Evolutionary conservation across 2,113 vertebrate genomes (phyloP).

Genomic region (Telmatochromis sp.): DNA sequence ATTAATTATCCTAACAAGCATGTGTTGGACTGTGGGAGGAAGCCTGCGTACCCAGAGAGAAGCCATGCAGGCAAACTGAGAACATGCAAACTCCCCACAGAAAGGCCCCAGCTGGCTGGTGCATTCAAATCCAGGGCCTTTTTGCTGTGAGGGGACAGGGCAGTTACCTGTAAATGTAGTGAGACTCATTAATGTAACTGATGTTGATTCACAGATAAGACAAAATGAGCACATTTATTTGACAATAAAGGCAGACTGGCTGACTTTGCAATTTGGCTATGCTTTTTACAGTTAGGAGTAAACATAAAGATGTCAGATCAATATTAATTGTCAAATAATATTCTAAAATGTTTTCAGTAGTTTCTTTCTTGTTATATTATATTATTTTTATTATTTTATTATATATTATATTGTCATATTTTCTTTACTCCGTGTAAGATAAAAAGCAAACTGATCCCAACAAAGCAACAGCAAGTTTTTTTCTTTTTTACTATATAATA

Average conservation of each 20-base stretch:
- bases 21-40: background rate
- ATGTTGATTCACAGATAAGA: background rate
- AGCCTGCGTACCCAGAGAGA: background rate
- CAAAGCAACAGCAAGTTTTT: background rate
- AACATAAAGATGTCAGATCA: background rate
- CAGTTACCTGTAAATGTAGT: background rate
- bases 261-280: background rate
- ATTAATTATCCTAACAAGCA: background rate
- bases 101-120: background rate
- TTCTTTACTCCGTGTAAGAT: background rate
- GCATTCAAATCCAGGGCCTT: background rate
- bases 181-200: background rate
- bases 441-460: background rate
- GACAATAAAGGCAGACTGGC: background rate
- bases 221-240: background rate
- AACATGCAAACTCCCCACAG: background rate
- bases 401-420: background rate
- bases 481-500: background rate
- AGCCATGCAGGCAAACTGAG: background rate
- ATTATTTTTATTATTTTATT: too few relatives aligned
- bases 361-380: background rate
- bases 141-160: background rate
- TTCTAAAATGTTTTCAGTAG: background rate
- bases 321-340: background rate
- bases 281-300: background rate